A percentile compares a stretch with the other conserved stretches of the same genome.
Conservation (phyloP, 2,113 vertebrate species). For the Syrrhaptes paradoxus region DNA sequence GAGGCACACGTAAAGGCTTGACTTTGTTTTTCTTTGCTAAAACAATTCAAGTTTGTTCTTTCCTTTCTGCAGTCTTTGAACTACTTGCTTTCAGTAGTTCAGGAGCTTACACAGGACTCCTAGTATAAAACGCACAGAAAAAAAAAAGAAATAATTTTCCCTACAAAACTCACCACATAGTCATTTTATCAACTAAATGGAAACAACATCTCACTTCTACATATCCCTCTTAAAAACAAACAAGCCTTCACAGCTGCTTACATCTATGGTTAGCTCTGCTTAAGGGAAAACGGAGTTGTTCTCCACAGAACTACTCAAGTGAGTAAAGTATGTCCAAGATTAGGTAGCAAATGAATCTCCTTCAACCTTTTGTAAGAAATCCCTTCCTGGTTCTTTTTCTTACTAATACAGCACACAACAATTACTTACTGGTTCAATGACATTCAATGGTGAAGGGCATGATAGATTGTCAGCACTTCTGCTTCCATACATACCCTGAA, state of each 20-base stretch:
- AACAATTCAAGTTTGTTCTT: background rate
- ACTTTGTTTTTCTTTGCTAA: background rate
- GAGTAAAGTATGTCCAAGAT: background rate
- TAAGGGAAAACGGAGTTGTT: background rate
- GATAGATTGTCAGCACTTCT: constrained; percentile 86
- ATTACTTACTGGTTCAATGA: constrained; percentile 90
- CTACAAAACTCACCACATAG: background rate
- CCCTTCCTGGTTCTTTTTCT: background rate
- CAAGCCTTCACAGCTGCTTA: background rate
- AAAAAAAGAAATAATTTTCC: background rate
- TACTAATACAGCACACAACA: background rate
- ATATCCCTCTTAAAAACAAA: background rate
- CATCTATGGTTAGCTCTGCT: background rate
- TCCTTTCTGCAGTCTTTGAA: background rate
- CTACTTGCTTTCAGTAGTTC: background rate
- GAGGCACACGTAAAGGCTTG: background rate
- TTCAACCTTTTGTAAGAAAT: background rate
- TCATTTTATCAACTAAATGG: background rate
- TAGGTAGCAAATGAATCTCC: background rate
- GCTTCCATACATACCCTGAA: constrained; percentile 83
- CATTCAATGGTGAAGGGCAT: constrained; percentile 83
- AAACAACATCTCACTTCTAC: background rate
- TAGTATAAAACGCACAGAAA: background rate
- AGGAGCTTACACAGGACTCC: background rate
- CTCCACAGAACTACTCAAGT: background rate